Conservation (phyloP, 1,140 invertebrate genomes). For the Bombus impatiens region DNA sequence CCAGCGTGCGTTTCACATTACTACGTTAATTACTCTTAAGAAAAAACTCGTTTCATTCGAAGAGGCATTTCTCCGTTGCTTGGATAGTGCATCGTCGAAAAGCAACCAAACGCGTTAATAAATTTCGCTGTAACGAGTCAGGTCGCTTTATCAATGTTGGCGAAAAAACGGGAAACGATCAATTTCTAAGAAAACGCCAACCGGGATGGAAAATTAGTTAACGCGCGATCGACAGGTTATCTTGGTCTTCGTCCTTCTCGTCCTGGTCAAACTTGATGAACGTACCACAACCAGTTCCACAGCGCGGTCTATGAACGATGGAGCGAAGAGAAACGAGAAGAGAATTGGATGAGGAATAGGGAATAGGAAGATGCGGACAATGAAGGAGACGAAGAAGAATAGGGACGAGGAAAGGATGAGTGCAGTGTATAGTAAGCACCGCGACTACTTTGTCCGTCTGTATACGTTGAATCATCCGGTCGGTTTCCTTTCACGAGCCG, state of each 20-base stretch:
- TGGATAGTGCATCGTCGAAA: background rate
- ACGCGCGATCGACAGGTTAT: slow-evolving; percentile 15
- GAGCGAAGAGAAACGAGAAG: slow-evolving; percentile 49
- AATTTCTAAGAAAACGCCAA: slow-evolving; percentile 32
- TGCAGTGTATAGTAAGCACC: slow-evolving; percentile 68
- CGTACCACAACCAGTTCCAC: slow-evolving; percentile 43
- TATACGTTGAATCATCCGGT: slow-evolving; percentile 79
- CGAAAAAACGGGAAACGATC: slow-evolving; percentile 31
- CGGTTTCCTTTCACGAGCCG: slow-evolving; percentile 79
- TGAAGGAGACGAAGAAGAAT: slow-evolving; percentile 47
- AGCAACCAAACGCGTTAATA: slow-evolving; percentile 7
- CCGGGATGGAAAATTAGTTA: slow-evolving; percentile 29
- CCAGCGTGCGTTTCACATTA: background rate
- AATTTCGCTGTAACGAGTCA: slow-evolving; percentile 26
- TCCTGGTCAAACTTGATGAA: slow-evolving; percentile 52
- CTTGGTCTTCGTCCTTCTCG: background rate
- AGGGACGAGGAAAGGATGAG: slow-evolving; percentile 45
- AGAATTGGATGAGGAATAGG: slow-evolving; percentile 51
- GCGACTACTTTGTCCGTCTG: slow-evolving; percentile 79
- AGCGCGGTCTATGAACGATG: slow-evolving; percentile 5
- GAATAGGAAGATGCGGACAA: slow-evolving; percentile 52
- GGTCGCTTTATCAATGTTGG: slow-evolving; percentile 18
- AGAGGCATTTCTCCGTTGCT: too few species aligned
- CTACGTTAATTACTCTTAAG: background rate
- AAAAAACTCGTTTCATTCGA: background rate